phyloP scores from a whole-genome alignment of 2,888 invertebrate genomes.

The Pandemis corylana region DNA sequence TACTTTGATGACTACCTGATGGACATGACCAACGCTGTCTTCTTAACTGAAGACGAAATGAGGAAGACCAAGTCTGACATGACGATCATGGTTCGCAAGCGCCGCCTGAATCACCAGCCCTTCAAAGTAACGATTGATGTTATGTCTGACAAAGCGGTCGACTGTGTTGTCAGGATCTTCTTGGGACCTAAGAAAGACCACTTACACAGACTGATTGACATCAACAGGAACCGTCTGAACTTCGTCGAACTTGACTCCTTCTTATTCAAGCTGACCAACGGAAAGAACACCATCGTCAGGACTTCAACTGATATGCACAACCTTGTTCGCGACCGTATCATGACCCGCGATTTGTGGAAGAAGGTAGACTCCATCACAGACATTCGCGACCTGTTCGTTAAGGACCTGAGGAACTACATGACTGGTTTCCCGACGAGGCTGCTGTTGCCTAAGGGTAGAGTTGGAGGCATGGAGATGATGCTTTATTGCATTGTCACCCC shows the following conservation, averaged over 20 bases:
- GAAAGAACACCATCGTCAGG: conserved; percentile 87
- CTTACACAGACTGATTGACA: conserved; percentile 81
- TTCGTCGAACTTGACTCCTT: conserved; percentile 88
- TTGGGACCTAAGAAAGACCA: conserved; percentile 89
- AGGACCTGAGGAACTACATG: conserved; percentile 77
- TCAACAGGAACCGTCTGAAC: conserved; percentile 85
- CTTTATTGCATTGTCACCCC: conserved; percentile 87
- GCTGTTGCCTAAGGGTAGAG: conserved; percentile 88
- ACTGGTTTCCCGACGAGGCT: conserved; percentile 90
- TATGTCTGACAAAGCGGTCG: conserved; percentile 82
- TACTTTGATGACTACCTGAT: conserved; percentile 88
- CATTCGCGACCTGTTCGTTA: conserved; percentile 63
- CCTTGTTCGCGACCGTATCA: conserved; percentile 87
- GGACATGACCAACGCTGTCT: conserved; percentile 86
- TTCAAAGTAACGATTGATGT: conserved; percentile 85
- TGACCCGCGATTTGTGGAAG: conserved; percentile 87
- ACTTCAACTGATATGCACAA: conserved; percentile 88
- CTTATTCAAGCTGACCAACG: conserved; percentile 85
- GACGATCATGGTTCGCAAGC: conserved; percentile 83
- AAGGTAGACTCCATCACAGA: conserved; percentile 84
- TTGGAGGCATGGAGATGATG: conserved; percentile 87
- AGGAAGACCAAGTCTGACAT: conserved; percentile 79
- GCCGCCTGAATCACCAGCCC: conserved; percentile 87
- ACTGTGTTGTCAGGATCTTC: conserved; percentile 87
- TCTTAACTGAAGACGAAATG: conserved; percentile 75